phyloP scores from a whole-genome alignment of 2,888 invertebrate species.

The Glyphotaelius pellucidus region DNA sequence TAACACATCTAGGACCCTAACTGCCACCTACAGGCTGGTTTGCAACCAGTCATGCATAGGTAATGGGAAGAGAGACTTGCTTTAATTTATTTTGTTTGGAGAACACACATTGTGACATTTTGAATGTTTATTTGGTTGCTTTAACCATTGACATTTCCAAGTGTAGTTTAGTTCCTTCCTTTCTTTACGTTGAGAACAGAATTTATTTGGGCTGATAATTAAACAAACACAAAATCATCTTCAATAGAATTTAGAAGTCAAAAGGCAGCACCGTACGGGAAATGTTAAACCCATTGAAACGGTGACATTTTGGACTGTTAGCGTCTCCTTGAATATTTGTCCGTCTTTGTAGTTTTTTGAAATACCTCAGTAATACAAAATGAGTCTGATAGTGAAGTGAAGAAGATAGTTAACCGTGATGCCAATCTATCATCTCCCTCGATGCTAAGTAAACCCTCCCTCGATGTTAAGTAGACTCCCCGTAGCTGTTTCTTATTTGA shows the following conservation, averaged over 20 bases:
- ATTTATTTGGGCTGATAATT: background rate
- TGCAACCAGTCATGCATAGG: too few relatives aligned
- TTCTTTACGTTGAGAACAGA: background rate
- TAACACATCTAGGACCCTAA: too few relatives aligned
- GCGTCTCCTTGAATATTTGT: conserved; percentile 30
- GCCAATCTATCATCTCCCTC: background rate
- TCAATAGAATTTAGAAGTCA: background rate
- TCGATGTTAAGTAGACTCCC: background rate
- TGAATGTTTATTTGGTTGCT: too few relatives aligned
- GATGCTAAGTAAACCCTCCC: background rate
- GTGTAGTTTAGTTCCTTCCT: background rate
- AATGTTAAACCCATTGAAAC: background rate
- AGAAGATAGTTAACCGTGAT: background rate
- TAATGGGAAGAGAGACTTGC: background rate
- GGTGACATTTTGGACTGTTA: background rate
- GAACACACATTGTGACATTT: too few relatives aligned
- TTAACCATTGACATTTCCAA: too few relatives aligned
- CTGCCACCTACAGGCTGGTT: too few relatives aligned
- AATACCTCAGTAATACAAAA: background rate
- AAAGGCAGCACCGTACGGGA: background rate
- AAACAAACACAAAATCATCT: background rate
- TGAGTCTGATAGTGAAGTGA: background rate
- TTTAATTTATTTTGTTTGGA: background rate
- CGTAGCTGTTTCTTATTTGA: conserved; percentile 19
- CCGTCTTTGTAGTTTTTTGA: conserved; percentile 21